These are phyloP conservation scores for Anthopleura xanthogrammica DNA, from an alignment of 92 coral and sea anemone species.

Conservation along the genomic window DNA sequence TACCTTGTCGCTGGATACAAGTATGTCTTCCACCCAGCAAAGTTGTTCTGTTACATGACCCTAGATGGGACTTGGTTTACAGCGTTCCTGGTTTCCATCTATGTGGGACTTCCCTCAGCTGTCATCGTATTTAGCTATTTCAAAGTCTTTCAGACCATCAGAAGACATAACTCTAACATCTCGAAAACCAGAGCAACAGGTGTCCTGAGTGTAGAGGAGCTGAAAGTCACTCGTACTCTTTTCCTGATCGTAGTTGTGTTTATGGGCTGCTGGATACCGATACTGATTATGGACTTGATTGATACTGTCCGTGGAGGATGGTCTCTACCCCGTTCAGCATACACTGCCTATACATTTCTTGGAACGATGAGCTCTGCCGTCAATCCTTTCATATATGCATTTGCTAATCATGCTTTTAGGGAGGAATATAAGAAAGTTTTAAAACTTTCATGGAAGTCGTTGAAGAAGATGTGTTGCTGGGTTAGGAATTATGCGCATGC, in stretches of 20 bases:
- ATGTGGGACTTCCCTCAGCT: too few relatives aligned
- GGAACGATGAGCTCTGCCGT: conserved; percentile 11
- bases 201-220: conserved; percentile 16
- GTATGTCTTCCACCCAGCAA: conserved; percentile 53
- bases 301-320: conserved; percentile 14
- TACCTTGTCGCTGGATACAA: conserved; percentile 45
- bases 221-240: conserved; percentile 24
- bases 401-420: conserved; percentile 19
- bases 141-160: too few relatives aligned
- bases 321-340: conserved; percentile 25
- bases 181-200: too few relatives aligned
- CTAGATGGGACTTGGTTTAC: too few relatives aligned
- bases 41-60: conserved; percentile 27
- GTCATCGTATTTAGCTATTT: too few relatives aligned
- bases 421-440: conserved; percentile 21
- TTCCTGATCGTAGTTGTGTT: conserved; percentile 22
- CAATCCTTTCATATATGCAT: conserved; percentile 25
- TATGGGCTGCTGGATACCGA: conserved; percentile 23
- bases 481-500: too few relatives aligned
- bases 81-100: too few relatives aligned
- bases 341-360: conserved; percentile 20
- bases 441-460: too few relatives aligned
- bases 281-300: conserved; percentile 21
- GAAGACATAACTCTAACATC: too few relatives aligned
- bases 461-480: too few relatives aligned